Base-by-base conservation (phyloP, 1,140 invertebrate species). In the Piezodorus guildinii region DNA sequence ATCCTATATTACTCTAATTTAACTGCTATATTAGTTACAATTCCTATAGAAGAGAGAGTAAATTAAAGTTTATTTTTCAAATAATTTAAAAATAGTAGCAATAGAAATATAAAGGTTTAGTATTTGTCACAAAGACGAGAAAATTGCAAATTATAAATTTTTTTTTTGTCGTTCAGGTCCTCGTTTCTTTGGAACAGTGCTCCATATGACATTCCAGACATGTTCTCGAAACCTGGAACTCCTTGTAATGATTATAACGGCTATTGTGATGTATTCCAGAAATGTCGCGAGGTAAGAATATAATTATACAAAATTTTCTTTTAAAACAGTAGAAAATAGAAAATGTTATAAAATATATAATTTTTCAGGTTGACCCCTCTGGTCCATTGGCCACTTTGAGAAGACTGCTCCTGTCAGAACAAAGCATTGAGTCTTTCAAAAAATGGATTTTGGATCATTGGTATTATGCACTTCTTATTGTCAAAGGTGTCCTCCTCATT, bases 201-300 rank as follows among this genome's bases (percentile, higher is more conserved):
- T 39, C 90, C 91, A 0, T 92, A 87, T 72, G 90, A 94, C 75
- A 87, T 95, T 68, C 92, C 92, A 0, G 88, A 93, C 70, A 89
- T 94, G 84, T 91, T 85, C 75, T 87, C 90, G n/a, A 96, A 94
- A 72, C 91, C 91, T 0, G 90, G 91, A 54, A 93, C 91, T 27
- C 95, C 96, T 0, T 99, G 96, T 74, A 96, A 98, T 74, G 91
- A 99, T 74, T 98, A 96, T 76, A 93, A 93, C 72, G 96, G 96
- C 68, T 99, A 99, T 77, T 99, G 96, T 77, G 96, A 99, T 78
- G 94, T 98, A 45, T 99, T 98, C 77, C 91, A 96, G 77, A 93
- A 93, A 72, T 98, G 96, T 75, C 81, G 96, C 68, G 89, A 93
- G 75, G 84, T 88, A 69, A n/a, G n/a, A n/a, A 69, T 69, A 62